These are phyloP conservation scores for Crossaster papposus DNA, from an alignment of 53 echinoderm and acorn worm species.

Conservation along the genomic window DNA sequence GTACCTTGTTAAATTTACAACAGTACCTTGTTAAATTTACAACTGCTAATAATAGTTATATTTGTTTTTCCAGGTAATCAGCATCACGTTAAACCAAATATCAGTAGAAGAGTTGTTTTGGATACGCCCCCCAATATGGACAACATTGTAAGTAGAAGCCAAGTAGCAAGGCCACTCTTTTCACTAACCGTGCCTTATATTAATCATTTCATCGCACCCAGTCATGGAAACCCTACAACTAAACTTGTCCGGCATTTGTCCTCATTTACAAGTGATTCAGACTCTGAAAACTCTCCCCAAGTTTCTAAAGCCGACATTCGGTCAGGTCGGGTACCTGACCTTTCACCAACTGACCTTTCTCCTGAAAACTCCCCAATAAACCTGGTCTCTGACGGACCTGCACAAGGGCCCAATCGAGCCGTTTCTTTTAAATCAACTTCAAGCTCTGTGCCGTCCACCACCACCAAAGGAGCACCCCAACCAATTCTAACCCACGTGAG, in stretches of 20 bases:
- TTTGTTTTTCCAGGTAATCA: background rate
- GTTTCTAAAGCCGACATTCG: background rate
- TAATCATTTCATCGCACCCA: background rate
- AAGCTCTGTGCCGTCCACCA: background rate
- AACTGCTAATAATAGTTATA: background rate
- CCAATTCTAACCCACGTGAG: constrained; percentile 74
- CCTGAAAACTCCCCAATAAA: background rate
- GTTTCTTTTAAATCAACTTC: too few relatives aligned
- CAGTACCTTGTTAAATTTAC: too few relatives aligned
- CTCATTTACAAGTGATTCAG: background rate
- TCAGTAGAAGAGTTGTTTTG: background rate
- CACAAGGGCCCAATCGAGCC: background rate
- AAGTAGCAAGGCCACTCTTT: background rate
- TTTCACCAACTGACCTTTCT: background rate
- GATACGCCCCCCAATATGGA: background rate
- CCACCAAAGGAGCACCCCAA: background rate
- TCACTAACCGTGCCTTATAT: background rate
- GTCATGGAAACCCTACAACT: background rate
- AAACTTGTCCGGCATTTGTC: background rate
- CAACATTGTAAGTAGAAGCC: background rate
- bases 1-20: too few relatives aligned
- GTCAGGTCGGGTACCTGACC: background rate
- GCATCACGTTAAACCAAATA: background rate
- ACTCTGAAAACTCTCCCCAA: background rate
- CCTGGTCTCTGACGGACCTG: background rate